Conservation (phyloP, 2,888 invertebrate genomes). For the Margaritifera margaritifera region DNA sequence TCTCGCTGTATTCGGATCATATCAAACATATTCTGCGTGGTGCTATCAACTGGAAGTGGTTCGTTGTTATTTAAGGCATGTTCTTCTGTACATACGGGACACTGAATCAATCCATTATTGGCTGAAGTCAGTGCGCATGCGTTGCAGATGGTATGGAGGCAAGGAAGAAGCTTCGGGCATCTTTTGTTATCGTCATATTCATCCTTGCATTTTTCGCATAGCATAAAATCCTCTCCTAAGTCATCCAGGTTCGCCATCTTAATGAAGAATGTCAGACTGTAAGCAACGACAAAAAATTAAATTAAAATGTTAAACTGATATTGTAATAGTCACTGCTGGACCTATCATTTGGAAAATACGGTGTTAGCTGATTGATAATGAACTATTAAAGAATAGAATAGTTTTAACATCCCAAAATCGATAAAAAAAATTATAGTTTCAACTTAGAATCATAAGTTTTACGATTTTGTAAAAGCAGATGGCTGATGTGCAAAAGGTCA, state of each 20-base stretch:
- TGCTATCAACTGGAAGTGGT: conserved; percentile 35
- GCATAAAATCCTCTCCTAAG: conserved; percentile 37
- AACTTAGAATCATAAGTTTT: too few relatives aligned
- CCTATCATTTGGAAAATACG: too few relatives aligned
- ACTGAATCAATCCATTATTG: conserved; percentile 27
- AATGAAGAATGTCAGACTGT: background rate
- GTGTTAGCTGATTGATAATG: too few relatives aligned
- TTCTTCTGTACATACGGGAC: conserved; percentile 37
- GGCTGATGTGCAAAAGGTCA: too few relatives aligned
- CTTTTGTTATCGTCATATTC: conserved; percentile 47
- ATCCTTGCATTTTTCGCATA: conserved; percentile 42
- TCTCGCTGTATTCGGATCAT: conserved; percentile 45
- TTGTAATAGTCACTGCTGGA: too few relatives aligned
- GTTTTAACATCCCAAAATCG: too few relatives aligned
- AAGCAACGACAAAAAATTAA: too few relatives aligned
- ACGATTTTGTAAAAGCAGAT: too few relatives aligned
- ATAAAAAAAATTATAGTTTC: too few relatives aligned
- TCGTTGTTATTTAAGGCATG: conserved; percentile 27
- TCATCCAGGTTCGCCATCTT: conserved; percentile 40
- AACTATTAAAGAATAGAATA: too few relatives aligned
- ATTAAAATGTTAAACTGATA: too few relatives aligned
- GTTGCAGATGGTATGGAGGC: conserved; percentile 45
- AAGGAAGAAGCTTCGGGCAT: conserved; percentile 44
- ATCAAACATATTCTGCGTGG: conserved; percentile 47
- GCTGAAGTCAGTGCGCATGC: conserved; percentile 33